Evolutionary conservation across 2,888 invertebrate genomes (phyloP), one percentile per base, ranked within the genome.

Genomic region (Dolichomitus sp.): DNA sequence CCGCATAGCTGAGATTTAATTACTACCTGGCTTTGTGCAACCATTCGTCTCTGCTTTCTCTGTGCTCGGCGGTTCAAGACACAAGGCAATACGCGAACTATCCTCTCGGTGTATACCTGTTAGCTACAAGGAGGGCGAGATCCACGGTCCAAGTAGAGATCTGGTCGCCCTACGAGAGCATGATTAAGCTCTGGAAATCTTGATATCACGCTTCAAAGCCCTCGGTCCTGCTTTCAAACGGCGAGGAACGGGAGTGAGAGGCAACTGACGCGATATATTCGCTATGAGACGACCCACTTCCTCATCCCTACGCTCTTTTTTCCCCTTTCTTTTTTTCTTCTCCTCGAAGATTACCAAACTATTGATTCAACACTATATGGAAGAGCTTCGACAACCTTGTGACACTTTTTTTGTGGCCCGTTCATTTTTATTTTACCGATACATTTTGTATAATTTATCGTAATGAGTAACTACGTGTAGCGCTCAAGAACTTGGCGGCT

Each of bases 141-240:
- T 19, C n/a, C 27, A 50, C 72, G 17, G 48, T 23, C 12, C 57
- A 40, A 33, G 37, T 11, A 17, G 30, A 61, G 57, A 72, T 59
- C 45, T 59, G 59, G 45, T 45, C 30, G n/a, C 33, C 57, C 48
- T 14, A 7, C 75, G 81, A 80, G 78, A 61, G 83, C 85, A 87
- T 85, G 87, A 88, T 88, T 87, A 87, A 87, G 77, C 83, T 81
- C 42, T 76, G 83, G 80, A 87, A 84, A 83, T 86, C 86, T 88
- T 87, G 85, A 87, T 87, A 84, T 75, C 78, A 70, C 61, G 63
- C 69, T 74, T 82, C 75, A 81, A 70, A 83, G 84, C 74, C 70
- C 68, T 83, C 79, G 83, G 82, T 83, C 84, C 84, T 80, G 72
- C 48, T 84, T 87, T 57, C 86, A 37, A 50, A 50, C 23, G 42